Evolutionary conservation across 2,113 vertebrate species (phyloP).

Genomic region (Myrmophylax atrothorax): DNA sequence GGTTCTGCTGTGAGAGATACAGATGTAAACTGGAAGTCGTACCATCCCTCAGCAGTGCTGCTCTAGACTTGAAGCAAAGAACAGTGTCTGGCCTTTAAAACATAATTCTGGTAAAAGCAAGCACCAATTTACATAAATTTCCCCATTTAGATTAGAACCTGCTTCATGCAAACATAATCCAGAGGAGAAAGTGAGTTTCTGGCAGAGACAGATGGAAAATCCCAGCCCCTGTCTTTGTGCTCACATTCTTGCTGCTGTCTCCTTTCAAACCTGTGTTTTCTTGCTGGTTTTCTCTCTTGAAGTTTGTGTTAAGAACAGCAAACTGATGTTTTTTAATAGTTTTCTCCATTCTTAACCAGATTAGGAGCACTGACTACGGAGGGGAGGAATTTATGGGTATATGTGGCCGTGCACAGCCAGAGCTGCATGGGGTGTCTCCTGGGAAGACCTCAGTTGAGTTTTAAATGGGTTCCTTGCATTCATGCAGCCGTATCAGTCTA

Average conservation of each 20-base stretch:
- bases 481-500: accelerated
- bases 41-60: neutral
- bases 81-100: neutral
- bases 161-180: neutral
- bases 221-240: neutral
- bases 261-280: neutral
- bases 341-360: neutral
- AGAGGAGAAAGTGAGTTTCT: neutral
- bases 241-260: neutral
- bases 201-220: conserved; percentile 28
- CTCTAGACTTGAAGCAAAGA: neutral
- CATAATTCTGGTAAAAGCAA: neutral
- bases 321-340: neutral
- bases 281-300: neutral
- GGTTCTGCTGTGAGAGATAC: neutral
- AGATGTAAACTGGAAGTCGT: neutral
- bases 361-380: neutral
- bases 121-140: neutral
- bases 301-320: neutral
- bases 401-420: neutral
- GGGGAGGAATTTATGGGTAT: neutral
- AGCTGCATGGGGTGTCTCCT: neutral
- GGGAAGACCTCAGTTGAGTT: neutral
- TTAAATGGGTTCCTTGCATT: neutral
- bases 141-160: neutral